Percentiles rank a stretch among this genome's conserved stretches.
Evolutionary conservation across 2,797 vertebrate species (phyloP).

Genomic region (Gymnoscopelus braueri): DNA sequence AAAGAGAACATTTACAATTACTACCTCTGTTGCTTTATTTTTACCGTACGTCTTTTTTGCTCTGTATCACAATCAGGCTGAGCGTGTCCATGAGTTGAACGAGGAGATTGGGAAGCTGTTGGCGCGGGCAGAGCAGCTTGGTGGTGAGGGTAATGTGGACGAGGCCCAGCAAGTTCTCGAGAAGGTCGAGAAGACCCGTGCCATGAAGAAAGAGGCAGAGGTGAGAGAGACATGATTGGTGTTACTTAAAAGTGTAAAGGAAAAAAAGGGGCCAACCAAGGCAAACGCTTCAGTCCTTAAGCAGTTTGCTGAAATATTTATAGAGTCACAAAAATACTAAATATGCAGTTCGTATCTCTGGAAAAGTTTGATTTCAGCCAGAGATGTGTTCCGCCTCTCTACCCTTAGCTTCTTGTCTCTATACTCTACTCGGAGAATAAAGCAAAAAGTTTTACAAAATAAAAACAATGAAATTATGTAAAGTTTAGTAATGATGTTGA

Average conservation of each 20-base stretch:
- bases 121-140: constrained; percentile 95
- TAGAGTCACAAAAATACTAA: no score
- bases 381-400: no score
- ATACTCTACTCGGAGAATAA: no score
- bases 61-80: constrained; percentile 82
- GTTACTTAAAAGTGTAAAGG: background rate
- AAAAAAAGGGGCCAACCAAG: background rate
- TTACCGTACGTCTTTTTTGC: constrained; percentile 14
- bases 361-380: no score
- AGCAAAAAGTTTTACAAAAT: no score
- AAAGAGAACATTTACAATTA: background rate
- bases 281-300: background rate
- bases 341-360: no score
- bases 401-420: no score
- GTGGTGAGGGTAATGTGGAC: constrained; percentile 96
- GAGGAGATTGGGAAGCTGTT: constrained; percentile 98
- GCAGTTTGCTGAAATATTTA: no score
- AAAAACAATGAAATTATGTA: background rate
- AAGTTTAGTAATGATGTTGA: background rate
- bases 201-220: constrained; percentile 96
- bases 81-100: constrained; percentile 96
- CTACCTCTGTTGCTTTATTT: background rate
- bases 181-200: constrained; percentile 95
- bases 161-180: constrained; percentile 97
- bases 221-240: constrained; percentile 68